Conservation (phyloP, 1,140 invertebrate genomes). For the Drosophila parvula region DNA sequence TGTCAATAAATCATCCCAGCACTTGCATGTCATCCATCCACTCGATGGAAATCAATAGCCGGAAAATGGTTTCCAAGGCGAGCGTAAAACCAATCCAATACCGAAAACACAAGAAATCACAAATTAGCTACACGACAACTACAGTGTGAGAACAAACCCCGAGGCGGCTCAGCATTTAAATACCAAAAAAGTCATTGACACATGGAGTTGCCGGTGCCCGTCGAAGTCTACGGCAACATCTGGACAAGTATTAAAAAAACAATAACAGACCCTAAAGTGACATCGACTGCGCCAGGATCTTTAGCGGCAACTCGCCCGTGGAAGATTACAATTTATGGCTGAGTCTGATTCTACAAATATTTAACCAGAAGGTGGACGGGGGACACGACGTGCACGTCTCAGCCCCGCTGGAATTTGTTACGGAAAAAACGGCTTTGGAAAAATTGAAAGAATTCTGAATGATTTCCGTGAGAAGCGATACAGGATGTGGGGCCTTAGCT, state of each 20-base stretch:
- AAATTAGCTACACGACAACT: constrained; percentile 72
- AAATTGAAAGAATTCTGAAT: constrained; percentile 16
- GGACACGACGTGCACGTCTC: constrained; percentile 55
- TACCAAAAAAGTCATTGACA: constrained; percentile 67
- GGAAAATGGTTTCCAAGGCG: constrained; percentile 75
- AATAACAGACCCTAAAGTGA: constrained; percentile 50
- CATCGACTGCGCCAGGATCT: constrained; percentile 63
- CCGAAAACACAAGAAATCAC: constrained; percentile 77
- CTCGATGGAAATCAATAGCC: constrained; percentile 68
- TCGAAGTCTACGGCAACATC: constrained; percentile 54
- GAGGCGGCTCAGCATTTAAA: constrained; percentile 55
- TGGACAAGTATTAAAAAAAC: constrained; percentile 67
- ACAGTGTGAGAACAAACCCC: constrained; percentile 65
- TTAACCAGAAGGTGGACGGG: constrained; percentile 57
- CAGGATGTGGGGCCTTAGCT: constrained; percentile 48
- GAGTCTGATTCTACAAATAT: constrained; percentile 50
- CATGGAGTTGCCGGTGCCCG: constrained; percentile 44
- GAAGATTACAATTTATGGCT: constrained; percentile 71
- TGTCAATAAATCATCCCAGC: constrained; percentile 69
- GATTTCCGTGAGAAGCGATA: constrained; percentile 68
- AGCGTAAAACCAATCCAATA: constrained; percentile 74
- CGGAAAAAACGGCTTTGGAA: constrained; percentile 28
- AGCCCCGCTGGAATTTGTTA: constrained; percentile 67
- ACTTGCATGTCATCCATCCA: constrained; percentile 62
- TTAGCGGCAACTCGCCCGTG: constrained; percentile 51